Evolutionary conservation across 2,888 invertebrate genomes (phyloP).

Genomic region (Cartodere bifasciata): DNA sequence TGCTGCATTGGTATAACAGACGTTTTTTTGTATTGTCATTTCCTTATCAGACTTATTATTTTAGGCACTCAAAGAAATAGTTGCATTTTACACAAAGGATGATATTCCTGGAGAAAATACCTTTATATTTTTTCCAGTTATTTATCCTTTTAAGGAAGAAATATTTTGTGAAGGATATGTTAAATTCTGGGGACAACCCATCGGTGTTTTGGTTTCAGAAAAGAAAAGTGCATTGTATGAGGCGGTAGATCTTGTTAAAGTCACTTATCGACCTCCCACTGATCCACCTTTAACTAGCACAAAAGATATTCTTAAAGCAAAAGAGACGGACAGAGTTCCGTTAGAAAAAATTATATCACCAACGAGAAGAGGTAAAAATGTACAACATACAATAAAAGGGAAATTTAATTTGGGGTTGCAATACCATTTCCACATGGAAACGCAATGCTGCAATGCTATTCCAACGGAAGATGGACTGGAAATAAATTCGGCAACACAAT

Average conservation of each 20-base stretch:
- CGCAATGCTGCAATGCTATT: slow-evolving; percentile 48
- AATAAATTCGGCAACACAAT: slow-evolving; percentile 50
- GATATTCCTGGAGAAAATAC: slow-evolving; percentile 57
- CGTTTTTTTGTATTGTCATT: too few species aligned
- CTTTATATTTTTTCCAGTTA: slow-evolving; percentile 31
- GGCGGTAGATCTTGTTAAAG: slow-evolving; percentile 42
- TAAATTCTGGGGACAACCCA: slow-evolving; percentile 53
- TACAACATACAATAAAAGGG: slow-evolving; percentile 43
- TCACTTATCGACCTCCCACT: slow-evolving; percentile 38
- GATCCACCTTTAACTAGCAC: slow-evolving; percentile 33
- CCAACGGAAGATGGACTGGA: slow-evolving; percentile 57
- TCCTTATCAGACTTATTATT: too few species aligned
- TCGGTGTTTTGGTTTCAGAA: slow-evolving; percentile 57
- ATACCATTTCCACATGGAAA: slow-evolving; percentile 71
- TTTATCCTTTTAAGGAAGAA: slow-evolving; percentile 27
- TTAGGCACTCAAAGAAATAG: neutral
- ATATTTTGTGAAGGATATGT: slow-evolving; percentile 39
- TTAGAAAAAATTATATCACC: too few species aligned
- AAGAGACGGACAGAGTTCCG: slow-evolving; percentile 33
- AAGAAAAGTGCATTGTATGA: slow-evolving; percentile 43
- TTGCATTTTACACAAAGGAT: slow-evolving; percentile 45
- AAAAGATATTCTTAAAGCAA: slow-evolving; percentile 37
- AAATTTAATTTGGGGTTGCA: slow-evolving; percentile 45
- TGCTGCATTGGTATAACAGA: slow-evolving; percentile 53
- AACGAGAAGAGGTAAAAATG: slow-evolving; percentile 29